Evolutionary conservation across 1,140 invertebrate genomes (phyloP), one percentile per base, ranked within the genome.

Genomic region (Trichogramma pretiosum): DNA sequence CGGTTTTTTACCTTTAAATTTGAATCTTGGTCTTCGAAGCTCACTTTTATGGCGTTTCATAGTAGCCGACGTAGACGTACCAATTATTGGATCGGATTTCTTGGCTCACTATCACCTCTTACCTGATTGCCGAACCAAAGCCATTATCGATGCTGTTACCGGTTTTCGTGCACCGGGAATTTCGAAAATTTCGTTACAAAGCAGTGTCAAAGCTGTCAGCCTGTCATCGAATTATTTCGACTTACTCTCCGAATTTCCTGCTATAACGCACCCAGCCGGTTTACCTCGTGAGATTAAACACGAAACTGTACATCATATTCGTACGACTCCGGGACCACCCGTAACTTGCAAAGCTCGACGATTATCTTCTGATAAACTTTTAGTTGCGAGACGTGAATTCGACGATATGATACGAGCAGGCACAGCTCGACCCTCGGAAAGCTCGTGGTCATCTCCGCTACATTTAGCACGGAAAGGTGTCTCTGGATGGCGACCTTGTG

Each of bases 91-190:
- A 1, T 21, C 39, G 14, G 43, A 51, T 37, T 65, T 68, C 38
- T 42, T 72, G 16, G 21, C 40, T 0, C 33, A 61, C 48, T 61
- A 56, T 48, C 46, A 55, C 11, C 41, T 70, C 22, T 18, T 63
- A 11, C 55, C 64, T 1, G 62, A 68, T 54, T 13, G 61, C 14
- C 22, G 39, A 16, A 42, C 49, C n/a, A 28, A 47, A 16, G 40
- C 40, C 28, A 41, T 67, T 14, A 50, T 64, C 13, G 63, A 68
- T 46, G 13, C 22, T 22, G 36, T 24, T 52, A 63, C 57, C 3
- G 11, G 21, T 13, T 26, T 44, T n/a, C 14, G 26, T 17, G 17
- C 36, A 1, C 8, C n/a, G n/a, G 38, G 41, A 22, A 18, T 30
- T 21, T 30, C 11, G 4, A 17, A 28, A n/a, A 5, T 3, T 17